phyloP scores from a whole-genome alignment of 2,888 invertebrate species.

The Saturnia japonica region DNA sequence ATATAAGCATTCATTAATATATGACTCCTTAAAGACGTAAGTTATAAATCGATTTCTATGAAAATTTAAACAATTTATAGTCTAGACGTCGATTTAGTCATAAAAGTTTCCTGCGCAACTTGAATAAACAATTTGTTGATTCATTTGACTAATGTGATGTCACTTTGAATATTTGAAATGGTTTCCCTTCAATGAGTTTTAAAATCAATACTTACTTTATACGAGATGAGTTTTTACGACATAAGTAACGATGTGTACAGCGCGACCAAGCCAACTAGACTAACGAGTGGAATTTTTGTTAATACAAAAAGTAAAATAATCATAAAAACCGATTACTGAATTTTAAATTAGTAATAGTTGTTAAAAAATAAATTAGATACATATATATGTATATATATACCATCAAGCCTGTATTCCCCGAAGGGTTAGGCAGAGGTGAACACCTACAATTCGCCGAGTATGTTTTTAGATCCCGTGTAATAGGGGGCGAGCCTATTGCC shows the following conservation, averaged over 20 bases:
- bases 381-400: too few species aligned
- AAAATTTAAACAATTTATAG: constrained; percentile 12
- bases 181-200: not conserved
- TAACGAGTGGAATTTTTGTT: too few species aligned
- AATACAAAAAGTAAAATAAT: too few species aligned
- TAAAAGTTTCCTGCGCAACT: constrained; percentile 28
- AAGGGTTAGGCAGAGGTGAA: too few species aligned
- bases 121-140: constrained; percentile 15
- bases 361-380: too few species aligned
- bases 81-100: constrained; percentile 23
- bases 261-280: too few species aligned
- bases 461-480: too few species aligned
- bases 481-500: too few species aligned
- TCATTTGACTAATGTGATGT: not conserved
- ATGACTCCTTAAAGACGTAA: constrained; percentile 23
- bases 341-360: too few species aligned
- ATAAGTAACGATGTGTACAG: not conserved
- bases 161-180: not conserved
- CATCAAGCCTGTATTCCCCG: too few species aligned
- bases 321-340: too few species aligned
- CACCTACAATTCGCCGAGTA: too few species aligned
- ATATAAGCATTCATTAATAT: constrained; percentile 29
- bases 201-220: not conserved
- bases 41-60: constrained; percentile 18
- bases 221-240: not conserved